A percentile compares a stretch with the other conserved stretches of the same genome.
phyloP scores from a whole-genome alignment of 2,888 invertebrate species.

The Subacronicta megacephala region DNA sequence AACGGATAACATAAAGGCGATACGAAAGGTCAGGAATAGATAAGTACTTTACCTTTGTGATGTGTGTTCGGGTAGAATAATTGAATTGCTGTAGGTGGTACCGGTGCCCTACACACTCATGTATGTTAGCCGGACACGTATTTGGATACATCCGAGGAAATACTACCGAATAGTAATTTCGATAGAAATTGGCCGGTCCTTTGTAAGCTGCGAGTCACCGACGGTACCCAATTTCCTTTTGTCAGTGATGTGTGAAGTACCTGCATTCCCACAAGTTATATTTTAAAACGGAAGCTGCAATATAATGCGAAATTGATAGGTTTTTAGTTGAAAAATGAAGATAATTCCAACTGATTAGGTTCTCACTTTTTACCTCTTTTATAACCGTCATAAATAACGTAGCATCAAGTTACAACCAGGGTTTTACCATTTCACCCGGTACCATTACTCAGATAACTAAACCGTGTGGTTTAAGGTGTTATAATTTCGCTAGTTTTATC shows the following conservation, averaged over 20 bases:
- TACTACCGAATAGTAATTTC: background rate
- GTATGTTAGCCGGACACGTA: background rate
- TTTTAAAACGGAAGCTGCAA: too few species aligned
- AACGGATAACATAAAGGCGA: too few species aligned
- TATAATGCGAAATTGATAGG: too few species aligned
- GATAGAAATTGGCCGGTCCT: background rate
- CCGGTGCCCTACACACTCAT: background rate
- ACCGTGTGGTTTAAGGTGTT: conserved; percentile 6
- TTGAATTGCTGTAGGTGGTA: conserved; percentile 18
- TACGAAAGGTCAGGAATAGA: background rate
- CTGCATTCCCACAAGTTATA: too few species aligned
- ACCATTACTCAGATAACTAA: conserved; percentile 34
- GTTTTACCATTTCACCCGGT: background rate
- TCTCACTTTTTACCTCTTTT: too few species aligned
- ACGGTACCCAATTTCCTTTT: background rate
- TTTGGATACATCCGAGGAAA: background rate
- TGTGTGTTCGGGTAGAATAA: conserved; percentile 19
- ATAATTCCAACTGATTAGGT: too few species aligned
- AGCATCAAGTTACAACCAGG: too few species aligned
- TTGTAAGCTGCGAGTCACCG: background rate
- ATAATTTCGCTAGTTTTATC: conserved; percentile 38
- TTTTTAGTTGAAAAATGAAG: too few species aligned
- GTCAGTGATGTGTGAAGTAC: background rate
- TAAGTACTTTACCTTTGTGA: background rate
- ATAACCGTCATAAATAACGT: too few species aligned